Percentiles rank a stretch among this genome's conserved stretches.
Evolutionary conservation across 35 echinoderm and acorn worm genomes (phyloP).

Genomic region (Strongylocentrotus purpuratus): DNA sequence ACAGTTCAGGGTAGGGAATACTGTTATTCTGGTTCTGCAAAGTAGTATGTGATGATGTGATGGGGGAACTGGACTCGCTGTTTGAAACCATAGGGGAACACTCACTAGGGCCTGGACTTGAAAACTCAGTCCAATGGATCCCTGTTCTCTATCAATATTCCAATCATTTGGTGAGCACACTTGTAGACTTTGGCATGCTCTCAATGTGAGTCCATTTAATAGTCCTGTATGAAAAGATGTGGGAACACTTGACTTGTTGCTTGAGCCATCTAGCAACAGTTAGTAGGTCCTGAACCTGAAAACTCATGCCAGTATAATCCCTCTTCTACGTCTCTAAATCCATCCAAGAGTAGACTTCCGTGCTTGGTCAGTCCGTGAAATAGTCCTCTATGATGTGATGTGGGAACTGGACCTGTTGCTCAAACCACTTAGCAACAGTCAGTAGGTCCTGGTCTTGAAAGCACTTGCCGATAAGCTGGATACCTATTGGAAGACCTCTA

Average conservation of each 20-base stretch:
- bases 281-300: slow-evolving; percentile 66
- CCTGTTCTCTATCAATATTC: slow-evolving; percentile 28
- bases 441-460: slow-evolving; percentile 77
- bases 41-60: neutral
- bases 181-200: too few species aligned
- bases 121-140: slow-evolving; percentile 66
- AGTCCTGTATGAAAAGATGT: slow-evolving; percentile 47
- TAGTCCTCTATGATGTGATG: slow-evolving; percentile 71
- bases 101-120: slow-evolving; percentile 66
- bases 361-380: neutral
- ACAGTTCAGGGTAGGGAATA: too few species aligned
- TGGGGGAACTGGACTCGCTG: slow-evolving; percentile 54
- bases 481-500: slow-evolving; percentile 81
- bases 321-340: too few species aligned
- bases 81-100: slow-evolving; percentile 80
- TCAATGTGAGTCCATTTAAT: slow-evolving; percentile 9
- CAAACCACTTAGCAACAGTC: slow-evolving; percentile 87
- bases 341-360: too few species aligned
- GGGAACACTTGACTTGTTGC: slow-evolving; percentile 79
- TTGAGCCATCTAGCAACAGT: slow-evolving; percentile 86
- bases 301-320: slow-evolving; percentile 59
- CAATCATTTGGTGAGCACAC: too few species aligned
- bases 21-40: too few species aligned
- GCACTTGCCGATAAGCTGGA: slow-evolving; percentile 80
- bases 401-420: slow-evolving; percentile 86